Evolutionary conservation across 1,140 invertebrate genomes (phyloP).

Genomic region (Drosophila athabasca): DNA sequence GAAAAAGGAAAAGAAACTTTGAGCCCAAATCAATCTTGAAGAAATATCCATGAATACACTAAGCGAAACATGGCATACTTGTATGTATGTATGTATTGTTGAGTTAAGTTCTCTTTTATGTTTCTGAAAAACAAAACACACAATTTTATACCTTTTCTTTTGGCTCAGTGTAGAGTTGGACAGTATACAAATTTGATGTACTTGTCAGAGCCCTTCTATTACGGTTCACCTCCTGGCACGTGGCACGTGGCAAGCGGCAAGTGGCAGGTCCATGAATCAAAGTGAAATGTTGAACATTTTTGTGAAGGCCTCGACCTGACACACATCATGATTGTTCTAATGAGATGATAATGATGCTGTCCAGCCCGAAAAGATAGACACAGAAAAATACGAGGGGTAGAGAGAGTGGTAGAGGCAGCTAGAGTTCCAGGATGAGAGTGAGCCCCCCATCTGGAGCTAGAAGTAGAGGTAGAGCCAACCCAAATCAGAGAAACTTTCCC

Average conservation of each 20-base stretch:
- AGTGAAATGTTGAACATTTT: conserved; percentile 6
- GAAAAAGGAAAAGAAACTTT: too few species aligned
- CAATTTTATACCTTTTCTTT: too few species aligned
- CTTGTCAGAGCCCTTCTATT: too few species aligned
- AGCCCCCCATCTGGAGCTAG: too few species aligned
- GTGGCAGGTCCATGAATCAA: conserved; percentile 1
- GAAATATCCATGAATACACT: not conserved
- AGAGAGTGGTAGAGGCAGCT: too few species aligned
- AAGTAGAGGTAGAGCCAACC: conserved; percentile 8
- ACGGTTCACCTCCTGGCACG: not conserved
- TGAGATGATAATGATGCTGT: conserved; percentile 56
- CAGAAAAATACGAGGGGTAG: not conserved
- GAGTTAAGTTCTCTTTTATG: too few species aligned
- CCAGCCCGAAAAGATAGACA: not conserved
- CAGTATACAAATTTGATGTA: conserved; percentile 4
- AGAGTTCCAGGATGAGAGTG: too few species aligned
- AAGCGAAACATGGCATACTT: not conserved
- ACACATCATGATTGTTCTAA: conserved; percentile 31
- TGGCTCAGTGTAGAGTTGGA: not conserved
- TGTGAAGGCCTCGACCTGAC: not conserved
- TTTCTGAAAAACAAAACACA: too few species aligned
- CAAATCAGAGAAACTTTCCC: conserved; percentile 50
- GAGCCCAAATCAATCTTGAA: too few species aligned
- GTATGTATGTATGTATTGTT: too few species aligned
- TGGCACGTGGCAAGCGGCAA: too few species aligned